phyloP scores from a whole-genome alignment of 2,888 invertebrate genomes.

The Sphinx pinastri region DNA sequence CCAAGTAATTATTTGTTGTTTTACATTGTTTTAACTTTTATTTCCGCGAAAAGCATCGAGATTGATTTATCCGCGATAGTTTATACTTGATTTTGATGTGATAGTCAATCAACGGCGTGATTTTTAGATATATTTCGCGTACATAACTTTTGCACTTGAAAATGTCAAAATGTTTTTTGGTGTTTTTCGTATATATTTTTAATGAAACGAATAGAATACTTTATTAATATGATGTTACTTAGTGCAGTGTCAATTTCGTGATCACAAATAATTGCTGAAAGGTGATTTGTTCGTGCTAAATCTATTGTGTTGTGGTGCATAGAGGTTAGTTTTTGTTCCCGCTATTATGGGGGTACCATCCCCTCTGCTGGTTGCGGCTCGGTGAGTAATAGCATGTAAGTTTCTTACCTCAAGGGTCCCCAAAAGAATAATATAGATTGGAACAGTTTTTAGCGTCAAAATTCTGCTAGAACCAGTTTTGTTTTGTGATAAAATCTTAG shows the following conservation, averaged over 20 bases:
- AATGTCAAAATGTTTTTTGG: slow-evolving; percentile 73
- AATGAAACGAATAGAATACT: slow-evolving; percentile 36
- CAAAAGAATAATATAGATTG: slow-evolving; percentile 43
- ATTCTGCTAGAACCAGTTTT: background rate
- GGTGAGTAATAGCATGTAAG: slow-evolving; percentile 80
- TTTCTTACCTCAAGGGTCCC: slow-evolving; percentile 62
- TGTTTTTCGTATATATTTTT: slow-evolving; percentile 62
- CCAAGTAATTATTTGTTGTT: slow-evolving; percentile 73
- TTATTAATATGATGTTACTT: slow-evolving; percentile 30
- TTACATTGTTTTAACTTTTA: slow-evolving; percentile 54
- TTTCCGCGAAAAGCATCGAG: slow-evolving; percentile 58
- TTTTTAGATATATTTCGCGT: slow-evolving; percentile 43
- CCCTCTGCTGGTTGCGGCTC: slow-evolving; percentile 65
- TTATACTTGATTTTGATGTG: slow-evolving; percentile 24
- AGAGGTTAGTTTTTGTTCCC: slow-evolving; percentile 81
- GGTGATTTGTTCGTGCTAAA: slow-evolving; percentile 43
- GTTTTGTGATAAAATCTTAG: background rate
- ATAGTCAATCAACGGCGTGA: slow-evolving; percentile 38
- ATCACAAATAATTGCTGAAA: slow-evolving; percentile 20
- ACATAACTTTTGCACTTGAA: slow-evolving; percentile 53
- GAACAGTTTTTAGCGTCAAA: background rate
- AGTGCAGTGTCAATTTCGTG: slow-evolving; percentile 38
- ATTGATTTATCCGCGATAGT: slow-evolving; percentile 63
- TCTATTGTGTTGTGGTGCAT: slow-evolving; percentile 55
- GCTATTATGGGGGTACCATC: slow-evolving; percentile 64